Percentiles rank a stretch among this genome's conserved stretches.
phyloP scores from a whole-genome alignment of 2,888 invertebrate species.

The Augiades crinisus region DNA sequence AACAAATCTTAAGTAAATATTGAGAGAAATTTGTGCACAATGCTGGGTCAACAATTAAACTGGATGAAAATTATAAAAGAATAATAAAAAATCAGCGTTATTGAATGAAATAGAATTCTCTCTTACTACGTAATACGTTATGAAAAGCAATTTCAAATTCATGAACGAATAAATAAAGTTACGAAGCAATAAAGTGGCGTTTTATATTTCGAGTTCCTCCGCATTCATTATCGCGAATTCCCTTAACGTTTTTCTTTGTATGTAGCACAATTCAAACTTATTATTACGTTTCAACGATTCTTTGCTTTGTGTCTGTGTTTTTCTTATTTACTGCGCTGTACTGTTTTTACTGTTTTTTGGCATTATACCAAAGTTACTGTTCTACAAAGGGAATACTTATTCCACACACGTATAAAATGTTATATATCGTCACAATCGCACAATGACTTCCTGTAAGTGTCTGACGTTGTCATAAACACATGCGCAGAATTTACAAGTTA shows the following conservation, averaged over 20 bases:
- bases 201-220: neutral
- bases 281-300: slow-evolving; percentile 28
- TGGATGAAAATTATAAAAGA: too few relatives aligned
- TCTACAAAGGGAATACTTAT: slow-evolving; percentile 1
- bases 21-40: too few relatives aligned
- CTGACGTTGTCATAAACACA: too few relatives aligned
- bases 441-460: too few relatives aligned
- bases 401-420: slow-evolving; percentile 2
- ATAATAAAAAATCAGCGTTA: too few relatives aligned
- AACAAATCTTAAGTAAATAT: too few relatives aligned
- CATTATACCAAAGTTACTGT: slow-evolving; percentile 7
- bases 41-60: too few relatives aligned
- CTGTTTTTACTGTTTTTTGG: slow-evolving; percentile 14
- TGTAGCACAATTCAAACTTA: slow-evolving; percentile 10
- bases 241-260: neutral
- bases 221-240: neutral
- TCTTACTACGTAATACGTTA: too few relatives aligned
- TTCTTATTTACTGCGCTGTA: neutral
- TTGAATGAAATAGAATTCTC: too few relatives aligned
- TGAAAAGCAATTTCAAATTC: neutral
- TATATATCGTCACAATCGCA: too few relatives aligned
- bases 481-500: too few relatives aligned
- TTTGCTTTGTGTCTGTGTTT: slow-evolving; percentile 1
- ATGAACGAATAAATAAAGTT: neutral
- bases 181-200: neutral